phyloP scores from a whole-genome alignment of 1,140 invertebrate genomes.

The Macrostomum lignano region DNA sequence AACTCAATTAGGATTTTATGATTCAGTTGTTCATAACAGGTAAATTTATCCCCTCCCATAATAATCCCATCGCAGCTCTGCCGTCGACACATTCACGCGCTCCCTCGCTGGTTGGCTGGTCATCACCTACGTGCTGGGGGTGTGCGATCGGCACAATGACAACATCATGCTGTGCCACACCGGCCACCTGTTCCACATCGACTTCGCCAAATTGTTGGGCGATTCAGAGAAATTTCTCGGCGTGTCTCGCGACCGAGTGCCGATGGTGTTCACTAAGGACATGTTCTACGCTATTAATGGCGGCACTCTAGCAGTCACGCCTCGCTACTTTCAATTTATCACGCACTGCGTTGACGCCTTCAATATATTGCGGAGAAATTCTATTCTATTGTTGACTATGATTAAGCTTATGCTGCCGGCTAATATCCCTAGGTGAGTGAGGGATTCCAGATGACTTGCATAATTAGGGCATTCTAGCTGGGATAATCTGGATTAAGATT shows the following conservation, averaged over 20 bases:
- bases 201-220: conserved; percentile 92
- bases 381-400: conserved; percentile 63
- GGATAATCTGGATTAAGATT: too few relatives aligned
- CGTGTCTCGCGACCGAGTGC: conserved; percentile 65
- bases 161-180: conserved; percentile 66
- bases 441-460: too few relatives aligned
- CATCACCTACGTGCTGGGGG: conserved; percentile 81
- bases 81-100: conserved; percentile 2
- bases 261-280: conserved; percentile 92
- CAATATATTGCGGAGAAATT: conserved; percentile 72
- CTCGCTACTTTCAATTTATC: conserved; percentile 88
- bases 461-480: too few relatives aligned
- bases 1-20: too few relatives aligned
- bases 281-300: conserved; percentile 99
- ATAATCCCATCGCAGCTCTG: too few relatives aligned
- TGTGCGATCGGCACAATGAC: conserved; percentile 87
- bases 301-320: conserved; percentile 49
- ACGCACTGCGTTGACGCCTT: conserved; percentile 87
- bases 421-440: too few relatives aligned
- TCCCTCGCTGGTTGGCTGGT: conserved; percentile 71
- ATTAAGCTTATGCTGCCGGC: too few relatives aligned
- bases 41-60: too few relatives aligned
- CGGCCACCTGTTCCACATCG: conserved; percentile 91
- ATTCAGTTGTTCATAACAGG: too few relatives aligned
- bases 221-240: conserved; percentile 89